Conservation (phyloP, 2,888 invertebrate genomes). For the Mythimna pallens region DNA sequence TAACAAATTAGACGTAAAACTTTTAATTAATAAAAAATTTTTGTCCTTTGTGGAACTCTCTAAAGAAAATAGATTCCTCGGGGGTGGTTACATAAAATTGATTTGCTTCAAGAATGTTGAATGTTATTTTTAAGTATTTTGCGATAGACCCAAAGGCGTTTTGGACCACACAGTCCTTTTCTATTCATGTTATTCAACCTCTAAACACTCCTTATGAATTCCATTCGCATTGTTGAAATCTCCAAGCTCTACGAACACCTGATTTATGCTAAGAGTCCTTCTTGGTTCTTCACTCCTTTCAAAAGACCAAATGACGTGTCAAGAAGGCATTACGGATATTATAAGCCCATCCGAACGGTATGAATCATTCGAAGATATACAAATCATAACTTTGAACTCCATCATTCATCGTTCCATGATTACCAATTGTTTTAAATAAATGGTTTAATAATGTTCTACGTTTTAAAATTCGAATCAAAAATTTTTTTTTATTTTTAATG, state of each 20-base stretch:
- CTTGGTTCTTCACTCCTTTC: neutral
- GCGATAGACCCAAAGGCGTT: neutral
- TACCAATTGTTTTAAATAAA: conserved; percentile 9
- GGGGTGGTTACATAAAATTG: neutral
- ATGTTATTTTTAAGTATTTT: neutral
- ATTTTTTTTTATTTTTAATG: too few relatives aligned
- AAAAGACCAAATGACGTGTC: conserved; percentile 32
- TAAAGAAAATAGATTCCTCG: too few relatives aligned
- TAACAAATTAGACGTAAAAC: neutral
- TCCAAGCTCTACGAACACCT: conserved; percentile 17
- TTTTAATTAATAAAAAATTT: neutral
- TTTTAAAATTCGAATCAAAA: neutral
- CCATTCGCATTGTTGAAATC: neutral
- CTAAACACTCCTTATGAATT: neutral
- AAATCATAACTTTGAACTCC: neutral
- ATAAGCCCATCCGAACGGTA: neutral
- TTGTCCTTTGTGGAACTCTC: too few relatives aligned
- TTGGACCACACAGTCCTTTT: neutral
- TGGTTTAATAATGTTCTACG: neutral
- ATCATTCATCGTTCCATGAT: neutral
- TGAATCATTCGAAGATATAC: conserved; percentile 36
- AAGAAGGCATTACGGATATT: conserved; percentile 6
- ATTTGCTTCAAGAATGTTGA: neutral
- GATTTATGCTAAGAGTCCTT: conserved; percentile 8
- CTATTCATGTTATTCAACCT: neutral